phyloP scores from a whole-genome alignment of 2,888 invertebrate genomes.

The Stomorhina lunata region DNA sequence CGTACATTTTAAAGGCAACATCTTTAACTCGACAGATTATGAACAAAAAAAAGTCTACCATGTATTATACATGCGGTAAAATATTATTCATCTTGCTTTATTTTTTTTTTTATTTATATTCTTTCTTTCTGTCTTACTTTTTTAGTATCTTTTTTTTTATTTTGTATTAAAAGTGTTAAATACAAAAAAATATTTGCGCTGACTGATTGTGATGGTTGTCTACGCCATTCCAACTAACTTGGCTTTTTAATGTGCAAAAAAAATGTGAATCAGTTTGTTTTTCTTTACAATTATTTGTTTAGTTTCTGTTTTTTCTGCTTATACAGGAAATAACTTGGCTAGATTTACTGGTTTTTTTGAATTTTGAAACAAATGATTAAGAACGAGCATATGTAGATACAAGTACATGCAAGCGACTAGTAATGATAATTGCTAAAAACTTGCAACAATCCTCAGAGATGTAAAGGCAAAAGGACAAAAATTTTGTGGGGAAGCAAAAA shows the following conservation, averaged over 20 bases:
- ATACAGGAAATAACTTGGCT: slow-evolving; percentile 55
- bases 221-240: slow-evolving; percentile 28
- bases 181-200: slow-evolving; percentile 44
- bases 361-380: background rate
- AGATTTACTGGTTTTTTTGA: slow-evolving; percentile 48
- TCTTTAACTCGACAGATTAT: background rate
- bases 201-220: background rate
- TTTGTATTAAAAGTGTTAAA: slow-evolving; percentile 51
- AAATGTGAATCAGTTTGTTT: slow-evolving; percentile 49
- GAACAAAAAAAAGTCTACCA: background rate
- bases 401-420: too few relatives aligned
- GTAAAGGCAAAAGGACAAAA: too few relatives aligned
- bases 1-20: slow-evolving; percentile 54
- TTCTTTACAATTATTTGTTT: slow-evolving; percentile 14
- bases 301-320: background rate
- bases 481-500: too few relatives aligned
- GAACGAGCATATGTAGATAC: too few relatives aligned
- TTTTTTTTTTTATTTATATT: slow-evolving; percentile 26
- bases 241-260: slow-evolving; percentile 40
- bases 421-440: slow-evolving; percentile 36
- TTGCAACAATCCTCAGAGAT: too few relatives aligned
- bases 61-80: slow-evolving; percentile 37
- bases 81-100: slow-evolving; percentile 53
- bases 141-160: slow-evolving; percentile 29
- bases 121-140: background rate